Percentiles rank a stretch among this genome's conserved stretches.
These are phyloP conservation scores for Lysiphlebus fabarum DNA, from an alignment of 1,140 invertebrate genomes.

Conservation along the genomic window DNA sequence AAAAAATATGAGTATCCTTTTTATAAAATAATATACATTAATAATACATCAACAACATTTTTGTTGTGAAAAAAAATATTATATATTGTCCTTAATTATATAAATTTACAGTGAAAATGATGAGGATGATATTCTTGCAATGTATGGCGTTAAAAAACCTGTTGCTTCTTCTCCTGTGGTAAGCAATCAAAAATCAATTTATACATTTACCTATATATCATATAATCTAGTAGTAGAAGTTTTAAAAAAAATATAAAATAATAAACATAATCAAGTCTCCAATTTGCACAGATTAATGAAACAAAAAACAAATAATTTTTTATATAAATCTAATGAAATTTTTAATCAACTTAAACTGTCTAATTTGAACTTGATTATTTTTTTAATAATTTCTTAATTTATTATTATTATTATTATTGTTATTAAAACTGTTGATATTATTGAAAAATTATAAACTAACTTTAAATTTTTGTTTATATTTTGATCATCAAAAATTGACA, in stretches of 20 bases:
- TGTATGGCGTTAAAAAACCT: slow-evolving; percentile 35
- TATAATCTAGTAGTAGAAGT: background rate
- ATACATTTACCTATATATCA: background rate
- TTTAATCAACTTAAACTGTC: too few relatives aligned
- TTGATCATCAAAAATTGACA: too few relatives aligned
- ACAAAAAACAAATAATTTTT: too few relatives aligned
- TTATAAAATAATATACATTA: background rate
- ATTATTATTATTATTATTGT: too few relatives aligned
- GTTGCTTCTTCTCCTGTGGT: slow-evolving; percentile 31
- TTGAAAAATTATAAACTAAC: too few relatives aligned
- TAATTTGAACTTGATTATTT: too few relatives aligned
- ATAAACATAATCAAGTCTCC: background rate
- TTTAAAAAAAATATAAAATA: background rate
- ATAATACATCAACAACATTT: background rate
- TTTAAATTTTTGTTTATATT: too few relatives aligned
- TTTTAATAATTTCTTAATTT: too few relatives aligned
- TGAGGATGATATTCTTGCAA: slow-evolving; percentile 39
- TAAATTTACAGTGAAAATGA: slow-evolving; percentile 32
- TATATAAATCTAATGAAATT: too few relatives aligned
- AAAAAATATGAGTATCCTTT: slow-evolving; percentile 20
- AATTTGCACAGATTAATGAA: slow-evolving; percentile 7
- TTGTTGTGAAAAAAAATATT: background rate
- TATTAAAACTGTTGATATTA: too few relatives aligned
- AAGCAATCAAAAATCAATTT: slow-evolving; percentile 9
- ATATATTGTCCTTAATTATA: slow-evolving; percentile 17